phyloP scores from a whole-genome alignment of 2,888 invertebrate species.

The Cistogaster globosa region DNA sequence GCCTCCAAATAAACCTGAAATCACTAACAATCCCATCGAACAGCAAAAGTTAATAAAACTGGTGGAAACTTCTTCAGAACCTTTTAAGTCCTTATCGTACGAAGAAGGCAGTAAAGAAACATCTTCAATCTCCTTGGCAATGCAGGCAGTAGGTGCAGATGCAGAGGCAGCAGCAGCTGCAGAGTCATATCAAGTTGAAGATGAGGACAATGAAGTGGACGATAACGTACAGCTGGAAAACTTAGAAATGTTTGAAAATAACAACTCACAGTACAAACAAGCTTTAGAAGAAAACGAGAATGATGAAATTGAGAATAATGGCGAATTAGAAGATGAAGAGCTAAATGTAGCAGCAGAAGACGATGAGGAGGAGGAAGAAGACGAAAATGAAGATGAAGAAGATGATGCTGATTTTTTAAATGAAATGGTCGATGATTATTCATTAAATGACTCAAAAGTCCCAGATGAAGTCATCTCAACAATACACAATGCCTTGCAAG shows the following conservation, averaged over 20 bases:
- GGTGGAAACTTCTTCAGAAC: conserved; percentile 49
- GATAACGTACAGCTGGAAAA: conserved; percentile 72
- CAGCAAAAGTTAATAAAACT: conserved; percentile 68
- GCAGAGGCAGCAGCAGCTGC: conserved; percentile 33
- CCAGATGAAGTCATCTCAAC: conserved; percentile 65
- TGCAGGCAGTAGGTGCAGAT: conserved; percentile 12
- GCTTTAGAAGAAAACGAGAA: conserved; percentile 26
- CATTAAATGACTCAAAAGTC: conserved; percentile 63
- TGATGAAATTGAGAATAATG: conserved; percentile 13
- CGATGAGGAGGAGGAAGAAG: conserved; percentile 8
- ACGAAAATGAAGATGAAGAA: conserved; percentile 46
- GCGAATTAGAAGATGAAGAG: conserved; percentile 50
- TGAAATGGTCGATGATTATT: conserved; percentile 67
- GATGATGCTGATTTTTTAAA: conserved; percentile 64
- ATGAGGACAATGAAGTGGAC: conserved; percentile 55
- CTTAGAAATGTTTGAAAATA: conserved; percentile 65
- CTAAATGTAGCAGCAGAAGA: conserved; percentile 29
- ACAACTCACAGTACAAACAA: conserved; percentile 59
- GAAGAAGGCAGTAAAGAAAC: conserved; percentile 63
- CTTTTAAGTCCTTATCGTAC: conserved; percentile 58
- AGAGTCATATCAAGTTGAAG: conserved; percentile 36
- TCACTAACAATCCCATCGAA: conserved; percentile 74
- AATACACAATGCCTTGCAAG: conserved; percentile 59
- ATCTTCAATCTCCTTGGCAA: conserved; percentile 9
- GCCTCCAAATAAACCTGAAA: conserved; percentile 79